A percentile compares a stretch with the other conserved stretches of the same genome.
Conservation (phyloP, 2,797 vertebrate genomes). For the Amphiprion clarkii region DNA sequence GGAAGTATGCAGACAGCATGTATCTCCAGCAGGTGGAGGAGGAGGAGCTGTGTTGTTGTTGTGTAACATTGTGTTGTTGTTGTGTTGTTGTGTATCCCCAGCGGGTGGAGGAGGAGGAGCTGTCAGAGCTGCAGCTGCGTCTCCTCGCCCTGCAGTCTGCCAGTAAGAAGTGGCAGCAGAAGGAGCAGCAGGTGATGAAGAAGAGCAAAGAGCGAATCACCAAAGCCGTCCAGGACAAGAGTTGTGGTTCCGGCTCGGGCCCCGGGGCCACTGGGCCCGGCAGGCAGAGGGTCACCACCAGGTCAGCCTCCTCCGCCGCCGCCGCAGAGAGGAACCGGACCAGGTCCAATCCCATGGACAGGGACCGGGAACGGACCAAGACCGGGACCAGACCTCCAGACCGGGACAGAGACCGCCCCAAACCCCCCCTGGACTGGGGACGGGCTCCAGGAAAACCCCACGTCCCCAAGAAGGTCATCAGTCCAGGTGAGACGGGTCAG, state of each 20-base stretch:
- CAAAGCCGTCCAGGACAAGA: slow-evolving; percentile 86
- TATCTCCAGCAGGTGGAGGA: too few relatives aligned
- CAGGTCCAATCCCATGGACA: slow-evolving; percentile 48
- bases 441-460: slow-evolving; percentile 85
- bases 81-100: too few relatives aligned
- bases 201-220: slow-evolving; percentile 95
- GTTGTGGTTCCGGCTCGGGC: slow-evolving; percentile 22
- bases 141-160: slow-evolving; percentile 97
- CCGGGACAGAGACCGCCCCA: slow-evolving; percentile 83
- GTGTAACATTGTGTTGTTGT: too few relatives aligned
- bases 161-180: slow-evolving; percentile 98
- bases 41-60: too few relatives aligned
- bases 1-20: too few relatives aligned
- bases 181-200: slow-evolving; percentile 97
- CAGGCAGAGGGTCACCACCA: slow-evolving; percentile 73
- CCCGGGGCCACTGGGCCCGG: not conserved
- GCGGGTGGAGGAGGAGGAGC: slow-evolving; percentile 82
- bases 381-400: slow-evolving; percentile 67
- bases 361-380: slow-evolving; percentile 26
- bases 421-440: slow-evolving; percentile 78
- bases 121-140: slow-evolving; percentile 96
- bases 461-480: slow-evolving; percentile 86
- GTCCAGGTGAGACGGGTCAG: slow-evolving; percentile 69
- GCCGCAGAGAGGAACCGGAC: slow-evolving; percentile 52
- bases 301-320: slow-evolving; percentile 53